phyloP scores from a whole-genome alignment of 2,113 vertebrate species.

The Pao palembangensis region DNA sequence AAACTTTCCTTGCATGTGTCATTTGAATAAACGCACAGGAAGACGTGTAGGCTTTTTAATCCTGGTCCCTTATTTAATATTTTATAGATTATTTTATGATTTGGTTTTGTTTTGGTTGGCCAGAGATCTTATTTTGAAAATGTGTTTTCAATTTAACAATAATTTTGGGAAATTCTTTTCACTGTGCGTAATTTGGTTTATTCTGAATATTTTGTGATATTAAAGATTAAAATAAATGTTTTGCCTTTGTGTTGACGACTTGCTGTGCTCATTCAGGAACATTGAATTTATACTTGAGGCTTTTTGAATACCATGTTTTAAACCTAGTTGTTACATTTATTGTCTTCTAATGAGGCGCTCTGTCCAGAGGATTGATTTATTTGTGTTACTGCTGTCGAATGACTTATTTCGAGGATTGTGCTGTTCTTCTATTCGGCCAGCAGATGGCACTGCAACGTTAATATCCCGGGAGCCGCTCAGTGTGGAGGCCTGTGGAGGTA shows the following conservation, averaged over 20 bases:
- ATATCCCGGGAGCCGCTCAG: background rate
- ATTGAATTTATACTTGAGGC: no score
- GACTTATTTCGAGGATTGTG: background rate
- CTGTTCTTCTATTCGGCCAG: conserved; percentile 12
- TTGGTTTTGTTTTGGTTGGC: conserved; percentile 27
- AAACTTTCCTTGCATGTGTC: conserved; percentile 23
- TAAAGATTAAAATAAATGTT: conserved; percentile 50
- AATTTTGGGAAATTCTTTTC: conserved; percentile 34
- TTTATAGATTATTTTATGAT: conserved; percentile 47
- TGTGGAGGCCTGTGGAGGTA: no score
- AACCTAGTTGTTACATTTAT: background rate
- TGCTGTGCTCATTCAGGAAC: background rate
- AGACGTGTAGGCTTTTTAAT: conserved; percentile 25
- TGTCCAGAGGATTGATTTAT: background rate
- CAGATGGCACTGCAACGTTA: conserved; percentile 13
- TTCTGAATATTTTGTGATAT: conserved; percentile 61
- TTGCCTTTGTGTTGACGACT: conserved; percentile 8
- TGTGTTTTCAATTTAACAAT: conserved; percentile 23
- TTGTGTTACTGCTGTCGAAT: background rate
- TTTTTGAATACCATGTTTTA: no score
- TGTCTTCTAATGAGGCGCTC: background rate
- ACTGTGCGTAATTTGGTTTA: conserved; percentile 34
- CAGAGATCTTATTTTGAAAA: conserved; percentile 29
- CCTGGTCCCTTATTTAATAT: conserved; percentile 42
- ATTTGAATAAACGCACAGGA: conserved; percentile 14